Conservation (phyloP, 2,113 vertebrate species). For the Speoplatyrhinus poulsoni region DNA sequence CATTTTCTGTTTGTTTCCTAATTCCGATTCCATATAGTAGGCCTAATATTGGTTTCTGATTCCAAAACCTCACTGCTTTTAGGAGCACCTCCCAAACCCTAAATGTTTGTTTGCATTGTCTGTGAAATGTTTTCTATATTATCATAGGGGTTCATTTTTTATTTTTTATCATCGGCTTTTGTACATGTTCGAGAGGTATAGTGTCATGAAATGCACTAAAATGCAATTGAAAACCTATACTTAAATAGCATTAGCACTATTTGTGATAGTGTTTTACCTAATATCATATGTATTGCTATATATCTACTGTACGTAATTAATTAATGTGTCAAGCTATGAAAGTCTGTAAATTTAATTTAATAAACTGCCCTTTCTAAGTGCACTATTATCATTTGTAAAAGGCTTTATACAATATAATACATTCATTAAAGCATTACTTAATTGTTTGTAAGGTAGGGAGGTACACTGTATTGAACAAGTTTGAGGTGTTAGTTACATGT, state of each 20-base stretch:
- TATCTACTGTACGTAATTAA: conserved; percentile 24
- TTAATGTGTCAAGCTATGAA: conserved; percentile 27
- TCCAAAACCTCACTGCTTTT: conserved; percentile 19
- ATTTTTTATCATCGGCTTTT: conserved; percentile 13
- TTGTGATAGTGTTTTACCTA: conserved; percentile 12
- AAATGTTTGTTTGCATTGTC: conserved; percentile 1
- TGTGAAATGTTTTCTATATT: conserved; percentile 6
- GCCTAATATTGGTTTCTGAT: conserved; percentile 10
- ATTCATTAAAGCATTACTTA: conserved; percentile 8
- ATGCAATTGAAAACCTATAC: conserved; percentile 15
- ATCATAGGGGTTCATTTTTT: neutral
- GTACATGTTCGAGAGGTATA: conserved; percentile 22
- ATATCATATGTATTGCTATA: conserved; percentile 8
- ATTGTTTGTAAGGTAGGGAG: conserved; percentile 6
- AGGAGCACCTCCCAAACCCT: conserved; percentile 6
- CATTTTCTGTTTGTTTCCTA: conserved; percentile 30
- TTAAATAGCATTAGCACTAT: conserved; percentile 12
- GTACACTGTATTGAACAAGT: conserved; percentile 12
- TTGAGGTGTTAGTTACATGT: conserved; percentile 23
- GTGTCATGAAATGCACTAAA: conserved; percentile 9
- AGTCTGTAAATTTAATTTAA: conserved; percentile 1
- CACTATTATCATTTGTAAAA: conserved; percentile 45
- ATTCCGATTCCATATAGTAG: conserved; percentile 20
- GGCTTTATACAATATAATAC: conserved; percentile 6
- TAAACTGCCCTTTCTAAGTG: conserved; percentile 60